These are phyloP conservation scores for Borostomias antarcticus DNA, from an alignment of 2,797 vertebrate genomes.

Conservation along the genomic window DNA sequence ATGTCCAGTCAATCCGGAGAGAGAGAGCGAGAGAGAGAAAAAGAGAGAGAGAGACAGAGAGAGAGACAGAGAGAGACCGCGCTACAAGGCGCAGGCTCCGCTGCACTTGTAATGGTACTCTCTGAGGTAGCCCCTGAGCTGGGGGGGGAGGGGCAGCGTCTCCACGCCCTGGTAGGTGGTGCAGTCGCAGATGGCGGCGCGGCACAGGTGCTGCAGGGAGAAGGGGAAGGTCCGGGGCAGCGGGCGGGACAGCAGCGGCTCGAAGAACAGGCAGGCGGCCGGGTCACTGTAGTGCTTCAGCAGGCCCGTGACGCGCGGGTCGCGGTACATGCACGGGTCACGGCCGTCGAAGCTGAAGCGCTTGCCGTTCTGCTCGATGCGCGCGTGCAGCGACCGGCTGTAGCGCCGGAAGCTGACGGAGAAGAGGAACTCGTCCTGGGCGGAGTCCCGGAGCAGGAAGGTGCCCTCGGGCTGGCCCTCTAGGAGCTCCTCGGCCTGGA, in stretches of 20 bases:
- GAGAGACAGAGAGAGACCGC: background rate
- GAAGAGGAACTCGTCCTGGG: constrained; percentile 95
- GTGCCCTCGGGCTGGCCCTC: constrained; percentile 97
- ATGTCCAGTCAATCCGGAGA: too few relatives aligned
- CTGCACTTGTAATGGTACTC: constrained; percentile 95
- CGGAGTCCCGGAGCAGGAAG: constrained; percentile 92
- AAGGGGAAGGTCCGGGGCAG: constrained; percentile 94
- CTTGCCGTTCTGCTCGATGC: constrained; percentile 95
- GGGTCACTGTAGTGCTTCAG: constrained; percentile 95
- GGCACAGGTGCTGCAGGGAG: constrained; percentile 90
- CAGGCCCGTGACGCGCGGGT: constrained; percentile 90
- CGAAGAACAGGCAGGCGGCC: constrained; percentile 94
- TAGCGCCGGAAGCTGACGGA: constrained; percentile 96
- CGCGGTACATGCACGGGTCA: constrained; percentile 95
- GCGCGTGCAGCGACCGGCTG: constrained; percentile 93
- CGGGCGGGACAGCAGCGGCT: constrained; percentile 91
- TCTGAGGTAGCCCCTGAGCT: constrained; percentile 90
- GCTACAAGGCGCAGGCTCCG: constrained; percentile 71
- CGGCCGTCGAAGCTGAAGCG: constrained; percentile 97
- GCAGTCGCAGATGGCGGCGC: constrained; percentile 89
- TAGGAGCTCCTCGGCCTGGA: constrained; percentile 91
- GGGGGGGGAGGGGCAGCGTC: constrained; percentile 83
- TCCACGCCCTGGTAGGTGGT: constrained; percentile 91
- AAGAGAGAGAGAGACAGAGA: too few relatives aligned
- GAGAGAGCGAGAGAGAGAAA: too few relatives aligned